A percentile compares a stretch with the other conserved stretches of the same genome.
Conservation (phyloP, 2,888 invertebrate genomes). For the Chaitophorus viminalis region DNA sequence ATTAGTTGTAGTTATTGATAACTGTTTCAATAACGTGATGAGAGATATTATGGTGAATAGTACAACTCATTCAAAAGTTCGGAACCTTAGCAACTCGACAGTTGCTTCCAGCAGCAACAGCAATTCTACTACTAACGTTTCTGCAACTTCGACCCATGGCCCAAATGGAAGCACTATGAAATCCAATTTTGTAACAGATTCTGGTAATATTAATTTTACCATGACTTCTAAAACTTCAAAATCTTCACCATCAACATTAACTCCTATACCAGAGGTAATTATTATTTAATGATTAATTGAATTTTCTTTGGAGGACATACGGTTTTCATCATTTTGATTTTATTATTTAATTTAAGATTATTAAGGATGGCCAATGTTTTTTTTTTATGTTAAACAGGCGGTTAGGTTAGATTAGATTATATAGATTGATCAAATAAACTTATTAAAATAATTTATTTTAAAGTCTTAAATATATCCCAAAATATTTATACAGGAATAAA, state of each 20-base stretch:
- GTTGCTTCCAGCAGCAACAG: not conserved
- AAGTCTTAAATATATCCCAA: too few species aligned
- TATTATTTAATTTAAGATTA: too few species aligned
- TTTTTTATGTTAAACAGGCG: too few species aligned
- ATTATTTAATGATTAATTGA: not conserved
- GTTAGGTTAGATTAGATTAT: too few species aligned
- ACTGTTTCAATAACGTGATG: not conserved
- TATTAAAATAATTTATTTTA: too few species aligned
- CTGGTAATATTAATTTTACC: not conserved
- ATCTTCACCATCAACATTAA: constrained; percentile 11
- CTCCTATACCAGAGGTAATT: constrained; percentile 39
- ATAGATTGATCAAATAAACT: too few species aligned
- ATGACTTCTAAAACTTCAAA: constrained; percentile 26
- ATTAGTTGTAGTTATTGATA: constrained; percentile 44
- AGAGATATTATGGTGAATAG: constrained; percentile 21
- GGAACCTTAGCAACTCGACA: constrained; percentile 25
- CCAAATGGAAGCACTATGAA: not conserved
- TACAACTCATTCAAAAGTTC: constrained; percentile 11
- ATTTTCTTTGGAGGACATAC: not conserved
- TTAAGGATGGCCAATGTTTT: too few species aligned
- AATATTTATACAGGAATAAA: too few species aligned
- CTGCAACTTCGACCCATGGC: not conserved
- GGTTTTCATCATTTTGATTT: too few species aligned
- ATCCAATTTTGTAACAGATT: too few species aligned
- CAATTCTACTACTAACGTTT: not conserved